phyloP scores from a whole-genome alignment of 2,888 invertebrate genomes.

The Leptinotarsa haldemani region DNA sequence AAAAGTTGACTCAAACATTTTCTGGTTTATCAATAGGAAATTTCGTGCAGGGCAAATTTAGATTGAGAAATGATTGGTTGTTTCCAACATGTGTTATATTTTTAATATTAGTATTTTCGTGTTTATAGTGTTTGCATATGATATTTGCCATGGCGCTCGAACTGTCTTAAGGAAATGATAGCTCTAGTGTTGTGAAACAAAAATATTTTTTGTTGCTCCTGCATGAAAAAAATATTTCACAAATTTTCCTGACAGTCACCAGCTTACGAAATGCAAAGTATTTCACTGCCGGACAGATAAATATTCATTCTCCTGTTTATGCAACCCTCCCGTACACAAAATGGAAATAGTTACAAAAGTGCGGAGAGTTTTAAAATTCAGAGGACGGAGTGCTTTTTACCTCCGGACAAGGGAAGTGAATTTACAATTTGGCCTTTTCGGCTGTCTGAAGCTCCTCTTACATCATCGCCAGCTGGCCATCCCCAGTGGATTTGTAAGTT shows the following conservation, averaged over 20 bases:
- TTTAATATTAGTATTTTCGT: no score
- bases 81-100: no score
- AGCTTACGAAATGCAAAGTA: neutral
- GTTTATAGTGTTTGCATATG: neutral
- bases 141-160: neutral
- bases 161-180: neutral
- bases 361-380: slow-evolving; percentile 62
- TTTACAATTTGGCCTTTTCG: slow-evolving; percentile 64
- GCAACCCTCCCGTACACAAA: slow-evolving; percentile 27
- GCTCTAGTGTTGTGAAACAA: neutral
- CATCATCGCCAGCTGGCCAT: slow-evolving; percentile 63
- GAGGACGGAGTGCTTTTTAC: slow-evolving; percentile 65
- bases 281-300: slow-evolving; percentile 15
- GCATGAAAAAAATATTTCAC: neutral
- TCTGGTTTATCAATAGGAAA: no score
- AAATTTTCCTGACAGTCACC: neutral
- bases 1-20: no score
- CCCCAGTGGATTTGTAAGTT: slow-evolving; percentile 65
- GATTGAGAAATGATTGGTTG: no score
- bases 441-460: slow-evolving; percentile 58
- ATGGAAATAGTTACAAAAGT: slow-evolving; percentile 34
- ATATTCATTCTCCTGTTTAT: slow-evolving; percentile 25
- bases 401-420: slow-evolving; percentile 67
- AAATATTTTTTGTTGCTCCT: neutral
- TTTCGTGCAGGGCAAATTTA: no score